A percentile compares a stretch with the other conserved stretches of the same genome.
Conservation (phyloP, 2,113 vertebrate genomes). For the Pomatostomus ruficeps region DNA sequence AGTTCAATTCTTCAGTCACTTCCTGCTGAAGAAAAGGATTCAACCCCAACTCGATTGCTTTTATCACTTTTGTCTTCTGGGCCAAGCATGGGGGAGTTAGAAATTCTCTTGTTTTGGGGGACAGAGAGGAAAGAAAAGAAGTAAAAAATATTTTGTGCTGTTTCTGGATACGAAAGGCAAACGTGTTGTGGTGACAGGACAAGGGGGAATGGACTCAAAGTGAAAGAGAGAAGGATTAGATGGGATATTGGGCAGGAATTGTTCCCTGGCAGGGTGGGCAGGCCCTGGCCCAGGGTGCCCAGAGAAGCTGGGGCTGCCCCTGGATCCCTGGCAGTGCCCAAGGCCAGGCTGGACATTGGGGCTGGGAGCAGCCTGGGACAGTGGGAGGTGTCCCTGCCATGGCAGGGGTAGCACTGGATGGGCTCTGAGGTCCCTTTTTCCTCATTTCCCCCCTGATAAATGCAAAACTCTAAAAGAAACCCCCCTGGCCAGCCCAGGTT, state of each 20-base stretch:
- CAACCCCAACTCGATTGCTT: not conserved
- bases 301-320: not conserved
- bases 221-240: fast-evolving
- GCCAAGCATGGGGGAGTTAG: not conserved
- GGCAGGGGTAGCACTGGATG: not conserved
- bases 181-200: not conserved
- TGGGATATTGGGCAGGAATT: not conserved
- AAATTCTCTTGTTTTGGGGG: not conserved
- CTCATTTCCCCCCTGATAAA: not conserved
- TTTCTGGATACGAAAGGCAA: not conserved
- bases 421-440: not conserved
- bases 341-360: not conserved
- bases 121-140: not conserved
- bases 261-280: not conserved
- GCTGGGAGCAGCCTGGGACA: not conserved
- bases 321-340: not conserved
- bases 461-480: not conserved
- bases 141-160: not conserved
- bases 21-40: not conserved
- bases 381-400: not conserved
- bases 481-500: not conserved
- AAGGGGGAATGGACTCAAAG: not conserved
- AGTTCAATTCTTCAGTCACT: not conserved
- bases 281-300: not conserved
- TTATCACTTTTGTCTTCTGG: not conserved